Base-by-base conservation (phyloP, 2,797 vertebrate species). In the Sebastes wilsoni region DNA sequence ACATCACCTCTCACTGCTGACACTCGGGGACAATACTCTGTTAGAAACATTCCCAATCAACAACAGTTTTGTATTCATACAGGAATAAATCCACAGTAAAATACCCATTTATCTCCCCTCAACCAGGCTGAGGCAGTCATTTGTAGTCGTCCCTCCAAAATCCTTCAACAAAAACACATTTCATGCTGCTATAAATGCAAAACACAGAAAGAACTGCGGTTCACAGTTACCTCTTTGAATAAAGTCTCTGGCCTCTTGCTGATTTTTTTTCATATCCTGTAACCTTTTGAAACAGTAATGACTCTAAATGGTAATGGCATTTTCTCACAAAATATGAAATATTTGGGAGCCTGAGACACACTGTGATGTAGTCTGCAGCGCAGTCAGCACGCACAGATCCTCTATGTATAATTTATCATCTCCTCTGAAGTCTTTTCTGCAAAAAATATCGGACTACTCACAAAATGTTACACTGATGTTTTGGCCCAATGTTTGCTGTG, bases 351-450 rank as follows among this genome's bases (percentile, higher is more conserved):
- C 10, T 1, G 12, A 69, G 58, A 13, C 25, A 30, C 74, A 20
- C 73, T 32, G 52, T 49, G 56, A 74, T 56, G 75, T 28, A 62
- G 66, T 59, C 67, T 73, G 65, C 62, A 46, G 79, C 20, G 12
- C 61, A 32, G 67, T 25, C 64, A 34, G 46, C 52, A 69, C 12
- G 5, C 77, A 36, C 66, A 67, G 10, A 36, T n/a, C 9, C 73
- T 8, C 14, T 18, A 75, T 87, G 62, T 70, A 86, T 88, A 69
- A 89, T 88, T 88, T 13, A 87, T 71, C 46, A 13, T 56, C 74
- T 68, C 32, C 56, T 88, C 80, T 72, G 46, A 84, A 84, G 61
- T 66, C 36, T 77, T 62, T 36, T 75, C 68, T 69, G 71, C 25
- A 65, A 54, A 69, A 69, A 56, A 32, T 36, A 64, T 74, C 23